These are phyloP conservation scores for Petrocephalus zakoni DNA, from an alignment of 2,113 vertebrate genomes.

Conservation along the genomic window DNA sequence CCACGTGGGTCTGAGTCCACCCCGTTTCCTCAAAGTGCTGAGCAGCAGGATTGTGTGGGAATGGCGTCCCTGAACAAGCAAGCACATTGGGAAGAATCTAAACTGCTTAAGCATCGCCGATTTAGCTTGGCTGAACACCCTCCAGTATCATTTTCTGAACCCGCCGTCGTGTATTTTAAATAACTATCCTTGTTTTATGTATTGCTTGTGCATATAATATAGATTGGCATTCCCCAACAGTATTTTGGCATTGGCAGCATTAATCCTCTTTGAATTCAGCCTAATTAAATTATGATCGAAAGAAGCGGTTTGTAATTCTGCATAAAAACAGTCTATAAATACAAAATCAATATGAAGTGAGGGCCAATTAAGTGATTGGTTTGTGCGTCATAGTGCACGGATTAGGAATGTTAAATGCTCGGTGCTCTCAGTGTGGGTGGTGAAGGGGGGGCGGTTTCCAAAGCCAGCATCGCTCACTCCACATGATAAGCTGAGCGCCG, in stretches of 20 bases:
- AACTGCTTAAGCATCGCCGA: background rate
- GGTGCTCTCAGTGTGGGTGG: background rate
- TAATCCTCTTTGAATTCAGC: background rate
- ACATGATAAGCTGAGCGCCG: background rate
- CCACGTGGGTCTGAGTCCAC: background rate
- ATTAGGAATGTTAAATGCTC: background rate
- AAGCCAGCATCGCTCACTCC: background rate
- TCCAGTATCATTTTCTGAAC: background rate
- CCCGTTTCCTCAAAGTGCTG: background rate
- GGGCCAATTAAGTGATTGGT: background rate
- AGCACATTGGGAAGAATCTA: background rate
- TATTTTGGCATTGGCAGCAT: background rate
- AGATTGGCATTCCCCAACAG: background rate
- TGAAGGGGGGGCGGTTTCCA: background rate
- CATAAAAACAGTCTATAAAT: background rate
- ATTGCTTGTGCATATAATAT: background rate
- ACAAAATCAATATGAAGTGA: background rate
- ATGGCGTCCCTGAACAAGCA: background rate
- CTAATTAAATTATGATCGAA: slow-evolving; percentile 2
- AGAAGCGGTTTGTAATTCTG: background rate
- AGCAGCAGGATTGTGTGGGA: background rate
- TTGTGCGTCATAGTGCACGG: background rate
- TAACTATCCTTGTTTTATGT: background rate
- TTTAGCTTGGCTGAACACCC: slow-evolving; percentile 2
- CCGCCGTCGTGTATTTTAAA: background rate